Percentiles rank a stretch among this genome's conserved stretches.
These are phyloP conservation scores for Tapirus indicus DNA, from an alignment of 2,797 vertebrate species.

Conservation along the genomic window DNA sequence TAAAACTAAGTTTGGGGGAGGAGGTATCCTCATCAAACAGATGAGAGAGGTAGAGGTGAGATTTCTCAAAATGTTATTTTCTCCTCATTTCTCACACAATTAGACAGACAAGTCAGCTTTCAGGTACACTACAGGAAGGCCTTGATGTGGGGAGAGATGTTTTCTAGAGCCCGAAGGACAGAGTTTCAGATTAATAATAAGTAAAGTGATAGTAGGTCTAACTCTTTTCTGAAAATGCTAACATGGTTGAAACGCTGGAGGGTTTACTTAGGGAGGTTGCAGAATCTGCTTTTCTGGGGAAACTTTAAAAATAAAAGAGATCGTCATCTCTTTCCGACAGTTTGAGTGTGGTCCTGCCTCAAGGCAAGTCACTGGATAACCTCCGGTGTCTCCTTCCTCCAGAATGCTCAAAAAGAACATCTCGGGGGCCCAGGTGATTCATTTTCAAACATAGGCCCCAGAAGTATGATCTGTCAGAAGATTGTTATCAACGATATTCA, in stretches of 20 bases:
- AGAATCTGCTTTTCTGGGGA: not conserved
- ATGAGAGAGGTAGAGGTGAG: not conserved
- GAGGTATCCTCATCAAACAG: not conserved
- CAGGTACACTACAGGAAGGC: not conserved
- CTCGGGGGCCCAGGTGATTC: not conserved
- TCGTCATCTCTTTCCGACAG: not conserved
- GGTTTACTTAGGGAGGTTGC: not conserved
- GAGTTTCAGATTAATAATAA: not conserved
- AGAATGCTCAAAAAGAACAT: not conserved
- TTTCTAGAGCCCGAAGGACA: not conserved
- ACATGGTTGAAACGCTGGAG: not conserved
- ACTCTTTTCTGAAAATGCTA: not conserved
- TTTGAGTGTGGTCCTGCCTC: constrained; percentile 47
- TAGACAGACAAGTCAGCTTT: not conserved
- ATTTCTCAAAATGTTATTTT: not conserved
- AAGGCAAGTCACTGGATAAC: not conserved
- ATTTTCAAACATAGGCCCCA: constrained; percentile 37
- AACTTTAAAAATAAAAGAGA: constrained; percentile 39
- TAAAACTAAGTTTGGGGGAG: not conserved
- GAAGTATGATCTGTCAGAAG: constrained; percentile 35
- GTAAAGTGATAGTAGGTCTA: not conserved
- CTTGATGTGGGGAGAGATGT: not conserved
- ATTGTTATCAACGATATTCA: constrained; percentile 8
- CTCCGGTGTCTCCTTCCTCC: not conserved
- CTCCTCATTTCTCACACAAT: not conserved